A percentile compares a stretch with the other conserved stretches of the same genome.
These are phyloP conservation scores for Stictonetta naevosa DNA, from an alignment of 2,113 vertebrate species.

Conservation along the genomic window DNA sequence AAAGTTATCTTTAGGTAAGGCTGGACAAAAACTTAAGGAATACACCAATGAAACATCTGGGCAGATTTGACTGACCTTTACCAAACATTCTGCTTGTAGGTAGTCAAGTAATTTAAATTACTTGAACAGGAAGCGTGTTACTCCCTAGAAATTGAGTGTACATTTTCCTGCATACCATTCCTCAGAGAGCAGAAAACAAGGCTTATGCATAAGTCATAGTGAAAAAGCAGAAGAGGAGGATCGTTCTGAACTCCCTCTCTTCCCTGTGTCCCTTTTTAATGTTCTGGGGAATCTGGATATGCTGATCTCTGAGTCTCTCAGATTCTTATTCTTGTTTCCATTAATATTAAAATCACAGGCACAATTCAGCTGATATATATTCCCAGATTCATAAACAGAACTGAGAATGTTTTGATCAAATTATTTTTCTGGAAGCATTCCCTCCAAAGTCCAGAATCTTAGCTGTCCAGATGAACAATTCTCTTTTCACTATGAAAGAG, in stretches of 20 bases:
- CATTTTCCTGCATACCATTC: fast-evolving
- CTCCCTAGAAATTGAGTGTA: background rate
- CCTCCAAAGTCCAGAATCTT: conserved; percentile 26
- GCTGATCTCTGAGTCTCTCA: background rate
- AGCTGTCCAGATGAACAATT: conserved; percentile 43
- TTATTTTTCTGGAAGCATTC: conserved; percentile 45
- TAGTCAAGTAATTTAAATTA: background rate
- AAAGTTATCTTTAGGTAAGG: background rate
- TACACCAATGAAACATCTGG: background rate
- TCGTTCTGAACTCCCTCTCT: background rate
- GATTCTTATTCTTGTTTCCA: conserved; percentile 24
- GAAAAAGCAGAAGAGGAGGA: background rate
- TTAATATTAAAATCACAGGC: conserved; percentile 55
- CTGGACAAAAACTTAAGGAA: background rate
- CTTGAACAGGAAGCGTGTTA: background rate
- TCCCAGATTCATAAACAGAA: conserved; percentile 20
- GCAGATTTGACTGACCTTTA: background rate
- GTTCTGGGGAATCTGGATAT: background rate
- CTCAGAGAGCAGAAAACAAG: background rate
- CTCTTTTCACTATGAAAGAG: conserved; percentile 30
- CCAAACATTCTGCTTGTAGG: background rate
- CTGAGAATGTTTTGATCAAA: conserved; percentile 43
- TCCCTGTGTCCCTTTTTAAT: background rate
- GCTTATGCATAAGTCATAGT: background rate
- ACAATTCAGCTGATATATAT: conserved; percentile 19